phyloP scores from a whole-genome alignment of 2,113 vertebrate genomes.

The Trematomus loennbergii region DNA sequence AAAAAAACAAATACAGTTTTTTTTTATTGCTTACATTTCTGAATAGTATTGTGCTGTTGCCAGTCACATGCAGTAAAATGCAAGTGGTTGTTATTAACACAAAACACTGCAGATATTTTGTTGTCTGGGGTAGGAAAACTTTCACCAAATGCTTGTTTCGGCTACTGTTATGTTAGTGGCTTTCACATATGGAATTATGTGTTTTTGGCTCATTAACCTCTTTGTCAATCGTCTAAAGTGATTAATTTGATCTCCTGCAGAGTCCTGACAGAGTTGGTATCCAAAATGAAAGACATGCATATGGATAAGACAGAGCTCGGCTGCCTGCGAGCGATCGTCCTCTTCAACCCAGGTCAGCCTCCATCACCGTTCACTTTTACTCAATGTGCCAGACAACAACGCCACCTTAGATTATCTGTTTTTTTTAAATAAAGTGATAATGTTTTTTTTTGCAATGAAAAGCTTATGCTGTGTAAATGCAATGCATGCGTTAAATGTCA shows the following conservation, averaged over 20 bases:
- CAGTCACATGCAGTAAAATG: background rate
- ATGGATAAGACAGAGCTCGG: conserved; percentile 98
- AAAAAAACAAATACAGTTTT: background rate
- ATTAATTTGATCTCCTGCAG: conserved; percentile 73
- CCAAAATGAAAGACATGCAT: conserved; percentile 99
- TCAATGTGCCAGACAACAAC: background rate
- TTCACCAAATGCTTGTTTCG: background rate
- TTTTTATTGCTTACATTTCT: background rate
- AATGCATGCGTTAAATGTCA: too few relatives aligned
- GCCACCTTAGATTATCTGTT: too few relatives aligned
- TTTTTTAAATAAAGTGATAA: too few relatives aligned
- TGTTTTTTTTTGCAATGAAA: background rate
- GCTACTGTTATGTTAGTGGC: background rate
- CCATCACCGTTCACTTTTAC: background rate
- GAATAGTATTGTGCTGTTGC: background rate
- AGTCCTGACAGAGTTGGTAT: conserved; percentile 95
- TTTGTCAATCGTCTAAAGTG: background rate
- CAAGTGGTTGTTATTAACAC: background rate
- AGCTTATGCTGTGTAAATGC: too few relatives aligned
- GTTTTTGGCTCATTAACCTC: background rate
- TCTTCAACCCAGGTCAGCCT: conserved; percentile 93
- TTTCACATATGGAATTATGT: background rate
- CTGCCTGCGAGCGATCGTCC: conserved; percentile 94
- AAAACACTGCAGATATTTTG: background rate
- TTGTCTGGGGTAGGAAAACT: background rate